phyloP scores from a whole-genome alignment of 2,797 vertebrate species.

The Phylloscopus collybita region DNA sequence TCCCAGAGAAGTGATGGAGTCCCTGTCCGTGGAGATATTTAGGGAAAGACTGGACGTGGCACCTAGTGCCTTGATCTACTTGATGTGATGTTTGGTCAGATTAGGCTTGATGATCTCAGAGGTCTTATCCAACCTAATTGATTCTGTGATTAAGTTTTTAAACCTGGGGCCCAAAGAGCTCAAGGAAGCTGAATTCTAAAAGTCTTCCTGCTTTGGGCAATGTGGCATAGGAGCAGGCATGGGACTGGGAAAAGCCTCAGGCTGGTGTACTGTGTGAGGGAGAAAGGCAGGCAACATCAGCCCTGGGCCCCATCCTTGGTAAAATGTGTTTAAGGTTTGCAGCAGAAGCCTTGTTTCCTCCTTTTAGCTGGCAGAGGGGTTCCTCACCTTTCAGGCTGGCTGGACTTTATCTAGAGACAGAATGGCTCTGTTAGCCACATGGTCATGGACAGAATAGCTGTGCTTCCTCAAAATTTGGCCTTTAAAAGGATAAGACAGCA shows the following conservation, averaged over 20 bases:
- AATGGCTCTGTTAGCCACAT: accelerated
- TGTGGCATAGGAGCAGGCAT: accelerated
- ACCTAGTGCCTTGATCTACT: background rate
- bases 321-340: background rate
- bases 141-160: background rate
- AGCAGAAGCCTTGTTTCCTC: background rate
- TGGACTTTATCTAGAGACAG: background rate
- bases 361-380: background rate
- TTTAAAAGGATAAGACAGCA: background rate
- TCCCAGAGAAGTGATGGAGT: background rate
- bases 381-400: accelerated
- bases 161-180: background rate
- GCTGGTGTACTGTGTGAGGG: too few species aligned
- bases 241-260: background rate
- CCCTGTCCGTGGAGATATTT: background rate
- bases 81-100: background rate
- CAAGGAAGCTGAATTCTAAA: background rate
- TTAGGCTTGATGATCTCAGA: background rate
- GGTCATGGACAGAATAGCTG: background rate
- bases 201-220: background rate
- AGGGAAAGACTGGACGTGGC: background rate
- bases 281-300: background rate
- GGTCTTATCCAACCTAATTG: background rate
- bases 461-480: background rate
- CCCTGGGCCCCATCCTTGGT: background rate